Base-by-base conservation (phyloP, 2,797 vertebrate species). In the Sphaeramia orbicularis region DNA sequence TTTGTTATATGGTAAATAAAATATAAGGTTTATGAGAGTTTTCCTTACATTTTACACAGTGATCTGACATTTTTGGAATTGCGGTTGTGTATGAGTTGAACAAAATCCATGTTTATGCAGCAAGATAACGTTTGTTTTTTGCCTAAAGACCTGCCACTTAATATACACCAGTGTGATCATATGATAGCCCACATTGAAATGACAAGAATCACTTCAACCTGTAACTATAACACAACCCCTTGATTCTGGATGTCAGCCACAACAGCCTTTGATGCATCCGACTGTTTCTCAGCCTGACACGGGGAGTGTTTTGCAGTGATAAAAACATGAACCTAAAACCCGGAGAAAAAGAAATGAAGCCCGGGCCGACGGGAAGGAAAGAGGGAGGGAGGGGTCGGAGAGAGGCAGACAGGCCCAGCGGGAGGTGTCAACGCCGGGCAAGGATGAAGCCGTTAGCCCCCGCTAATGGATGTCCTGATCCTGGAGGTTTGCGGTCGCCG, bases 401-500 rank as follows among this genome's bases (percentile, higher is more conserved):
- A 78, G 30, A 32, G 30, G 6, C 44, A 6, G 70, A 76, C 61
- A 69, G 30, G 55, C 76, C 68, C 78, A 55, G 65, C 5, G 53
- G 78, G 80, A 86, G 71, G 65, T 55, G 49, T 78, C 78, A 56
- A 53, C 2, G 18, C 55, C 10, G 38, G 67, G 61, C 59, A 27
- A 43, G 57, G 66, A 81, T 68, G 74, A 76, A 78, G 75, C 71
- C 48, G 74, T 86, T 86, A 66, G 84, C 79, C 65, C 62, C 35
- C 4, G 27, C 85, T 90, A 89, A 90, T 87, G 75, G 86, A 86
- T 80, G 78, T 83, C 78, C 75, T 79, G 79, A 88, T 88, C 82
- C 71, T 55, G 72, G 49, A 74, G 75, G 75, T 66, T 7, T 43
- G 55, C 15, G 74, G 80, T 78, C 75, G 61, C 16, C 0, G 1